phyloP scores from a whole-genome alignment of 92 coral and sea anemone genomes.

The Montipora capitata region DNA sequence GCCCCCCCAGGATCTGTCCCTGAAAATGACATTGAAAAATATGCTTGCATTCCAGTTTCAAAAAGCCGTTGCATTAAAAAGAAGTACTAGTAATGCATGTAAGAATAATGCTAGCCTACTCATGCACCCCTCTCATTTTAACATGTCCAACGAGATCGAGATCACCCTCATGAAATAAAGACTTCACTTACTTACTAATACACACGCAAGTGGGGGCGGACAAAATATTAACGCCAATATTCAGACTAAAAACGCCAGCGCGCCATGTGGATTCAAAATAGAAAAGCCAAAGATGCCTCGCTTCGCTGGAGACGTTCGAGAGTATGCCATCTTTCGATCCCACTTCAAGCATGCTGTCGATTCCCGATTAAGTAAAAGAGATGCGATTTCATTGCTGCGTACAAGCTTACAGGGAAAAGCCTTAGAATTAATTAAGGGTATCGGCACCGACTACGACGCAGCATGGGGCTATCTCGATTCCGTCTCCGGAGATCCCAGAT shows the following conservation, averaged over 20 bases:
- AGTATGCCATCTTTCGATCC: slow-evolving; percentile 27
- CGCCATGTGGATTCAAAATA: not conserved
- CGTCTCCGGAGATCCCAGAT: slow-evolving; percentile 20
- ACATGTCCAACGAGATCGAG: too few species aligned
- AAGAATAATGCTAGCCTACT: too few species aligned
- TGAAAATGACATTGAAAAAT: too few species aligned
- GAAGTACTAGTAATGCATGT: too few species aligned
- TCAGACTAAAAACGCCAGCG: not conserved
- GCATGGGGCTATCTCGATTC: slow-evolving; percentile 28
- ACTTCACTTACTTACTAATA: too few species aligned
- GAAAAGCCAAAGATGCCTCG: slow-evolving; percentile 43
- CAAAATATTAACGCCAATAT: not conserved
- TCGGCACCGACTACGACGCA: slow-evolving; percentile 41
- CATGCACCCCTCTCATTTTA: too few species aligned
- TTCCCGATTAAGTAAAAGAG: slow-evolving; percentile 8
- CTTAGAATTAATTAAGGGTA: slow-evolving; percentile 1
- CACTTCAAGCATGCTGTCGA: slow-evolving; percentile 32
- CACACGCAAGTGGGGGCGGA: not conserved
- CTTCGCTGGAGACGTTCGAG: slow-evolving; percentile 25
- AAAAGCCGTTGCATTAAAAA: too few species aligned
- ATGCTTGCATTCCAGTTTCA: too few species aligned
- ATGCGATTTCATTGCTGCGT: slow-evolving; percentile 15
- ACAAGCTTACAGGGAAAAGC: slow-evolving; percentile 28
- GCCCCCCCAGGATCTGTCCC: too few species aligned
- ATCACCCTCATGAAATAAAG: too few species aligned